phyloP scores from a whole-genome alignment of 1,140 invertebrate species.

The Lepidostoma basale region DNA sequence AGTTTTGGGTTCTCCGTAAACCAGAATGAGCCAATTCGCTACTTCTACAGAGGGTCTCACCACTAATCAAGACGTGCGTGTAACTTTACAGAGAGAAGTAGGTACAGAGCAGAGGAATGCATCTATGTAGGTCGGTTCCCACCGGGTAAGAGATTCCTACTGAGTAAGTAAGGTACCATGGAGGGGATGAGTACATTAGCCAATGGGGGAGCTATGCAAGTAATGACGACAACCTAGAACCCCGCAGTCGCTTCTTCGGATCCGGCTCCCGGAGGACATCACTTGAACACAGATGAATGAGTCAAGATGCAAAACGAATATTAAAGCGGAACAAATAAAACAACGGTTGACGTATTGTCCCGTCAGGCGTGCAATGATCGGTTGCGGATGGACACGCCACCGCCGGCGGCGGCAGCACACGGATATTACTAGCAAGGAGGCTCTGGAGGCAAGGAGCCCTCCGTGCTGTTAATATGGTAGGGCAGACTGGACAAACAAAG shows the following conservation, averaged over 20 bases:
- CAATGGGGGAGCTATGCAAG: no score
- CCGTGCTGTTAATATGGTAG: conserved; percentile 30
- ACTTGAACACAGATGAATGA: conserved; percentile 17
- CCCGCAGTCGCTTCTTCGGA: background rate
- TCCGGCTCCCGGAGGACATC: background rate
- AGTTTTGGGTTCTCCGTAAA: no score
- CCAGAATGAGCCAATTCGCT: background rate
- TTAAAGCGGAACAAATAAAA: conserved; percentile 13
- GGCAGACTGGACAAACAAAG: conserved; percentile 35
- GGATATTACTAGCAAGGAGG: conserved; percentile 32
- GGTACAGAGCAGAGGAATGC: no score
- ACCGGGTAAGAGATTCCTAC: no score
- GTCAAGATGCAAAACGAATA: conserved; percentile 27
- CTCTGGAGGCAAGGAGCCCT: conserved; percentile 17
- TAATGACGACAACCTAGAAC: no score
- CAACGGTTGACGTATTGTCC: conserved; percentile 7
- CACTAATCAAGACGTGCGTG: no score
- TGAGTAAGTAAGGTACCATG: no score
- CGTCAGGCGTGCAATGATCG: conserved; percentile 29
- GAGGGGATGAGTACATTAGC: no score
- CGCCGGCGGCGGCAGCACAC: background rate
- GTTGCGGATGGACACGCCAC: conserved; percentile 24
- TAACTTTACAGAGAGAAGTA: no score
- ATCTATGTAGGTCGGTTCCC: no score
- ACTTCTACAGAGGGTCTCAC: background rate